phyloP scores from a whole-genome alignment of 2,113 vertebrate genomes.

The Tragulus kanchil region DNA sequence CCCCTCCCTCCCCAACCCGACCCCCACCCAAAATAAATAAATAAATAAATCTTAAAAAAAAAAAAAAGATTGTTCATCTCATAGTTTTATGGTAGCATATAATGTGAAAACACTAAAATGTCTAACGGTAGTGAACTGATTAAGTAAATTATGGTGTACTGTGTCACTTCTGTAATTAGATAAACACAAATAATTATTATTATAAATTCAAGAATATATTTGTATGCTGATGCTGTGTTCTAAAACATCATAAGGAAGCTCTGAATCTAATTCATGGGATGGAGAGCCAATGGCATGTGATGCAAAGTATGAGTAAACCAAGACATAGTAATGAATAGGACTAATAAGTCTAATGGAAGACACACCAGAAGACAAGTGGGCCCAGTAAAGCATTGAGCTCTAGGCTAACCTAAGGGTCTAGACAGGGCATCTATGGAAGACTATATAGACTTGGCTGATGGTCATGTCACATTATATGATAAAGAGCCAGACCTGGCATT shows the following conservation, averaged over 20 bases:
- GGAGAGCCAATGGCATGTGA: not conserved
- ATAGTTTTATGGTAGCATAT: not conserved
- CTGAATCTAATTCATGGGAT: not conserved
- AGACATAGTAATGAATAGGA: not conserved
- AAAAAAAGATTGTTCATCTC: no score
- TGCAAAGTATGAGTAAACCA: not conserved
- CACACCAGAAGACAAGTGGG: not conserved
- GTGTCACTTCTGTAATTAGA: not conserved
- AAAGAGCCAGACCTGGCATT: not conserved
- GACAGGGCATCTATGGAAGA: accelerated
- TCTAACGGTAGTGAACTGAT: not conserved
- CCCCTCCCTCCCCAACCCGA: no score
- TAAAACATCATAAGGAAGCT: not conserved
- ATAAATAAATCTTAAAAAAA: no score
- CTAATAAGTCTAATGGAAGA: not conserved
- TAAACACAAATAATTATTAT: slow-evolving; percentile 30
- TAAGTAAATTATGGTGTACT: not conserved
- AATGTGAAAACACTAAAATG: slow-evolving; percentile 1
- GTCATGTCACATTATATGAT: no score
- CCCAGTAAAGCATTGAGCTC: not conserved
- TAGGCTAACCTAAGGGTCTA: not conserved
- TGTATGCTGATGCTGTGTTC: not conserved
- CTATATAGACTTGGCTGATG: not conserved
- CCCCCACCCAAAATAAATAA: no score
- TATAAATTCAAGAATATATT: slow-evolving; percentile 33